Conservation (phyloP, 2,113 vertebrate genomes). For the Nothoprocta pentlandii region DNA sequence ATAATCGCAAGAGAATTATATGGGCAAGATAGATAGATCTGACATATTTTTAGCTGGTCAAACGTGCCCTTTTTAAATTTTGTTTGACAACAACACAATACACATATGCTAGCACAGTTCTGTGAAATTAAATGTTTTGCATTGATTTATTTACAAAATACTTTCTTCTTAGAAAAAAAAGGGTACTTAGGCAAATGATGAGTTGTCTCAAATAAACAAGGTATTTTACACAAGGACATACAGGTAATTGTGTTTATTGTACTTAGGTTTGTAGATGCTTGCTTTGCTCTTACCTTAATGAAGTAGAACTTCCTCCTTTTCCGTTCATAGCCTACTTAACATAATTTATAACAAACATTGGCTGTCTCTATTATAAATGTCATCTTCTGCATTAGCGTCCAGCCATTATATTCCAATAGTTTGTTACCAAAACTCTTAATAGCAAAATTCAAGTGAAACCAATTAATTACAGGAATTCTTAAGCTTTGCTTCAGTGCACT, state of each 20-base stretch:
- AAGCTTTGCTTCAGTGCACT: neutral
- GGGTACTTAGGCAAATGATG: neutral
- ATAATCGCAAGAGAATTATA: neutral
- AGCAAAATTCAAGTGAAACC: neutral
- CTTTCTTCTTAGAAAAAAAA: neutral
- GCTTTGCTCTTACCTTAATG: neutral
- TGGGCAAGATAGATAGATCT: neutral
- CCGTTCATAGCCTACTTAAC: neutral
- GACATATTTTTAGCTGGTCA: neutral
- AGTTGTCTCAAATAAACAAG: neutral
- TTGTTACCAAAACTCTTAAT: neutral
- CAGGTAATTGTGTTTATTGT: neutral
- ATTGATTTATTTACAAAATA: neutral
- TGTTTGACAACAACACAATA: neutral
- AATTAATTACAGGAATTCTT: neutral
- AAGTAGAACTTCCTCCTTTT: neutral
- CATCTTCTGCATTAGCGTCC: neutral
- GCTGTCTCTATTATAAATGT: accelerated
- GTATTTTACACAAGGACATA: neutral
- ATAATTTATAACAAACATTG: neutral
- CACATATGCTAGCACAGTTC: neutral
- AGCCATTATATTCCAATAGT: neutral
- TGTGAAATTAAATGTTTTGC: neutral
- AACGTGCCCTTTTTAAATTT: neutral
- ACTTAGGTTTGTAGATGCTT: neutral